Percentiles rank a stretch among this genome's conserved stretches.
These are phyloP conservation scores for Acleris emargana DNA, from an alignment of 2,888 invertebrate species.

Conservation along the genomic window DNA sequence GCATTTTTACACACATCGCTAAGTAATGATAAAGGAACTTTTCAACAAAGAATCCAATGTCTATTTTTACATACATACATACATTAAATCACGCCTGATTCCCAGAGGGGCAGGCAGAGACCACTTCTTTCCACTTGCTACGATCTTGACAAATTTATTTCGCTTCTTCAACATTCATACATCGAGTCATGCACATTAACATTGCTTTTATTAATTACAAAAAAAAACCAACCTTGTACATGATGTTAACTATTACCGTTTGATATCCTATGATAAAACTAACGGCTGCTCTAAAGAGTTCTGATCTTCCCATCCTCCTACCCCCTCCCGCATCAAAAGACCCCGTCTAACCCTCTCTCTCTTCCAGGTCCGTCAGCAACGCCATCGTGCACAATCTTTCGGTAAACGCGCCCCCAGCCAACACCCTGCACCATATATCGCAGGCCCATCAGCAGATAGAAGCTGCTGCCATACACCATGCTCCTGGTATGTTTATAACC, in stretches of 20 bases:
- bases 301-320: conserved; percentile 42
- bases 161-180: no score
- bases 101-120: no score
- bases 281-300: conserved; percentile 63
- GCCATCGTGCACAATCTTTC: conserved; percentile 74
- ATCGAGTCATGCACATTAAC: no score
- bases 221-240: conserved; percentile 12
- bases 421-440: conserved; percentile 84
- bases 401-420: conserved; percentile 63
- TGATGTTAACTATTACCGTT: conserved; percentile 53
- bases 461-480: conserved; percentile 72
- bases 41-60: no score
- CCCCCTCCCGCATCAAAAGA: neutral
- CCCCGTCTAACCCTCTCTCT: neutral
- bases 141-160: no score
- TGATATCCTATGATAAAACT: conserved; percentile 47
- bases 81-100: no score
- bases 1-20: neutral
- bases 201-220: no score
- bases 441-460: conserved; percentile 80
- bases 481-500: conserved; percentile 61
- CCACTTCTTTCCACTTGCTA: no score
- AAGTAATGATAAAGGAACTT: no score
- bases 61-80: no score
- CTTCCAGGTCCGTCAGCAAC: conserved; percentile 62